Evolutionary conservation across 2,888 invertebrate genomes (phyloP), one percentile per base, ranked within the genome.

Genomic region (Elaeidobius kamerunicus): DNA sequence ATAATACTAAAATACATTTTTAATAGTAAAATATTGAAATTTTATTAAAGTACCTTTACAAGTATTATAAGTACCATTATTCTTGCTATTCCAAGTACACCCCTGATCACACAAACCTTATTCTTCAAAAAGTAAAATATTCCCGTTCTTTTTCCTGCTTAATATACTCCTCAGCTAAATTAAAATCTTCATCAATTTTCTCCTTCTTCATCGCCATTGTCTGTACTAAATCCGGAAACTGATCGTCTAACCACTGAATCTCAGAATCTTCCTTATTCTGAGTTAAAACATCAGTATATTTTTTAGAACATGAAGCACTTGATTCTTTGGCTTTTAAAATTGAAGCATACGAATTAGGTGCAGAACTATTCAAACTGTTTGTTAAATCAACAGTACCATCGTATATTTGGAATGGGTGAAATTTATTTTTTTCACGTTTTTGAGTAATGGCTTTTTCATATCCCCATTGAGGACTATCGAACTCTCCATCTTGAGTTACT

Each of bases 111-210:
- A n/a, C n/a, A n/a, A n/a, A n/a, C n/a, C n/a, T n/a, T n/a, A n/a
- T n/a, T n/a, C n/a, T n/a, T n/a, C n/a, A n/a, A n/a, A n/a, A n/a
- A n/a, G n/a, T n/a, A 23, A 23, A 23, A 23, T 23, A 4, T 19
- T 34, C 39, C 17, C 20, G 30, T 6, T 30, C 40, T 16, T 15
- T 17, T 16, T 53, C 47, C 16, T 53, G 41, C 14, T 18, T 36
- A 19, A 53, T 43, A 20, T 43, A 30, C 17, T 53, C 52, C 9
- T 53, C 47, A 4, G 43, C 52, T 2, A 53, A 15, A 20, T 53
- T 32, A 42, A 53, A 53, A 12, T 36, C 27, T 7, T 46, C 45
- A 19, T 41, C 23, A n/a, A 39, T 41, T 41, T 46, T 20, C 12
- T 45, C 40, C n/a, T 19, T 12, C 11, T 45, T 45, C 3, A 34